Conservation (phyloP, 1,140 invertebrate genomes). For the Eupristina koningsbergeri region DNA sequence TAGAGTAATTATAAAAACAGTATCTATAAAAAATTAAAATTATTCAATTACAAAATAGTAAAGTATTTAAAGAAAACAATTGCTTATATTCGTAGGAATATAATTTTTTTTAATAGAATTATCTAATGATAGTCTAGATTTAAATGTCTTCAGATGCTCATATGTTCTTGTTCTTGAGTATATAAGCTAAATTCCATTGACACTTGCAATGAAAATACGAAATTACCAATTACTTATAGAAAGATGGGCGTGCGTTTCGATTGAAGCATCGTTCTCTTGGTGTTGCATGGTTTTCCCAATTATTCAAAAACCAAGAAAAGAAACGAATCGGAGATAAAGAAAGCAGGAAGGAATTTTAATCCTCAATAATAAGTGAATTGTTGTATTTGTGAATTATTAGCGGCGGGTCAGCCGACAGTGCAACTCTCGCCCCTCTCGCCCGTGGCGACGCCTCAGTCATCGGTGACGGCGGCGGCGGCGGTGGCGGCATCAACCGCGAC, state of each 20-base stretch:
- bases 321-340: neutral
- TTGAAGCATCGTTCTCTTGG: too few relatives aligned
- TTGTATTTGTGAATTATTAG: neutral
- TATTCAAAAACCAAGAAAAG: neutral
- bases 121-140: neutral
- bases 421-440: conserved; percentile 58
- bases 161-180: neutral
- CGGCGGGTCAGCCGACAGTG: conserved; percentile 18
- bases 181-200: neutral
- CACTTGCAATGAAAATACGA: neutral
- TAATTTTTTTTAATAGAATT: too few relatives aligned
- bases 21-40: too few relatives aligned
- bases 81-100: too few relatives aligned
- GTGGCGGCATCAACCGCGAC: conserved; percentile 72
- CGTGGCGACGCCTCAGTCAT: too few relatives aligned
- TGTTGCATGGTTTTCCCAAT: neutral
- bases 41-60: too few relatives aligned
- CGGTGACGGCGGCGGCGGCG: too few relatives aligned
- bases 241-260: too few relatives aligned
- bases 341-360: neutral
- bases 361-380: too few relatives aligned
- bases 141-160: neutral
- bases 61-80: too few relatives aligned
- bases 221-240: neutral
- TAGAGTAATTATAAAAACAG: neutral